Conservation (phyloP, 92 coral and sea anemone genomes). For the Diadumene lineata region DNA sequence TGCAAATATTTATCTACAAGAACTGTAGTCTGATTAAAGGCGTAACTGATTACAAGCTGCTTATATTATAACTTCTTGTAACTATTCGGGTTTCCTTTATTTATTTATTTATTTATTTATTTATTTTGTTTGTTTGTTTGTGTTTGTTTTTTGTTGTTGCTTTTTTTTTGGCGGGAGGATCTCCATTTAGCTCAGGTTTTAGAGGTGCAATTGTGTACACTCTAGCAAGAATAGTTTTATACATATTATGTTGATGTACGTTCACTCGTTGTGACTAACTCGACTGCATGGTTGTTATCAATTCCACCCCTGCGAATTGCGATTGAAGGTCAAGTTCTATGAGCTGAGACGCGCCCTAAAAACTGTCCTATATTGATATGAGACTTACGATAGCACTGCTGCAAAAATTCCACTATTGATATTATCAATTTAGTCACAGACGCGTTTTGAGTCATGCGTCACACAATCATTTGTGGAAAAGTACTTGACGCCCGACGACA, state of each 20-base stretch:
- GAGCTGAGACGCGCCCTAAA: not conserved
- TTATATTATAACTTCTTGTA: not conserved
- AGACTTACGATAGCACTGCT: not conserved
- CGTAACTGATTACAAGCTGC: not conserved
- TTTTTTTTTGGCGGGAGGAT: too few relatives aligned
- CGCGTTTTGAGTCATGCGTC: too few relatives aligned
- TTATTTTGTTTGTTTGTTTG: not conserved
- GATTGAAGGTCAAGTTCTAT: not conserved
- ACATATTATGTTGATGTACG: not conserved
- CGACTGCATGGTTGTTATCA: not conserved
- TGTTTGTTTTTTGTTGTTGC: not conserved
- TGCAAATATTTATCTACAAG: not conserved
- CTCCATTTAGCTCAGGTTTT: not conserved
- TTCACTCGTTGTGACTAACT: not conserved
- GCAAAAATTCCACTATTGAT: not conserved
- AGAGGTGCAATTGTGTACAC: not conserved
- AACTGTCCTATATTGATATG: not conserved
- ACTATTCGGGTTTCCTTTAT: not conserved
- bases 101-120: too few relatives aligned
- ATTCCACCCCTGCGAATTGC: not conserved
- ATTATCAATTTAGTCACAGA: not conserved
- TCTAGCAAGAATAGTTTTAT: not conserved
- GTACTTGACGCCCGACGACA: too few relatives aligned
- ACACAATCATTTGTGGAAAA: too few relatives aligned
- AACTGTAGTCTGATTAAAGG: not conserved